phyloP scores from a whole-genome alignment of 2,797 vertebrate species.

The Poeciliopsis infans region DNA sequence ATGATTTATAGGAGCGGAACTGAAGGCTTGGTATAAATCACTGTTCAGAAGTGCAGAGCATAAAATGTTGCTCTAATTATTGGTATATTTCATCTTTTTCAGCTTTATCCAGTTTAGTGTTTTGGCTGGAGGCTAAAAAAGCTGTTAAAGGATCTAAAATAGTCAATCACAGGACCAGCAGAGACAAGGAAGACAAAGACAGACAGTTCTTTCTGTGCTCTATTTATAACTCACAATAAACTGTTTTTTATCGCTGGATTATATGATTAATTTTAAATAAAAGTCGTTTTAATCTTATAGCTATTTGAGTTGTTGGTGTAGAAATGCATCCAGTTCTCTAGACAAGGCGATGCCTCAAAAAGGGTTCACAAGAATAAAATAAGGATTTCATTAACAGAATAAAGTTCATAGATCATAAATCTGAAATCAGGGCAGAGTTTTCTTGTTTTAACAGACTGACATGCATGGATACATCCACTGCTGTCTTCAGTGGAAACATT shows the following conservation, averaged over 20 bases:
- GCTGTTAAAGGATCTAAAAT: neutral
- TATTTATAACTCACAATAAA: neutral
- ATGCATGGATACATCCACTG: neutral
- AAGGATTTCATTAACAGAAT: neutral
- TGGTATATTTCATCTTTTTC: neutral
- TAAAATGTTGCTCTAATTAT: slow-evolving; percentile 1
- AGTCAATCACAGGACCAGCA: neutral
- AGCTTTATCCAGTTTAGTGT: neutral
- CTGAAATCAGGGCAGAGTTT: neutral
- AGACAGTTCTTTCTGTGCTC: neutral
- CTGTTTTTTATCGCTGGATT: neutral
- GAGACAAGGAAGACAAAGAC: neutral
- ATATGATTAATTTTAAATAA: neutral
- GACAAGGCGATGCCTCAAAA: neutral
- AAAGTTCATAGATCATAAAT: neutral
- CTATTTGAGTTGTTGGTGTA: neutral
- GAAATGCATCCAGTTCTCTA: neutral
- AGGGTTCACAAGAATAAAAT: neutral
- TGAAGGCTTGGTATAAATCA: neutral
- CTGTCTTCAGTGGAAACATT: neutral
- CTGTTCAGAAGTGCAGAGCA: neutral
- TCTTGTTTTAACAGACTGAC: neutral
- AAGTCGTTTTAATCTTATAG: neutral
- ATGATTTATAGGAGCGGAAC: neutral
- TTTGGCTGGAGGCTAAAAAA: slow-evolving; percentile 1